Base-by-base conservation (phyloP, 2,797 vertebrate species). In the Tinamus major region DNA sequence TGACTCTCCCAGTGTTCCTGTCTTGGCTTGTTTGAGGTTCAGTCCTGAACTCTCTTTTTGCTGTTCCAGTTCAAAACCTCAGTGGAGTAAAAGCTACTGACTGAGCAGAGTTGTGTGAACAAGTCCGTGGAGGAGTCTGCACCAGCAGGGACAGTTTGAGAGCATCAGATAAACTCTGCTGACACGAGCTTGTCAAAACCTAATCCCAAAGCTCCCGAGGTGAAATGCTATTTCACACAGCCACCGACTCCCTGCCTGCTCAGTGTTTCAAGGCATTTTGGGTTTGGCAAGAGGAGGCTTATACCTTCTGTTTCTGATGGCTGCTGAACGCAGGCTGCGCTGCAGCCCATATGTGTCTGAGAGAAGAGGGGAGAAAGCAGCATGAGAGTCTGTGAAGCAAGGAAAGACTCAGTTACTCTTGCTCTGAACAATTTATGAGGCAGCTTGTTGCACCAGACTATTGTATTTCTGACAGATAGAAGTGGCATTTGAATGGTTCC, bases 211-310 rank as follows among this genome's bases (percentile, higher is more conserved):
- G 41, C 77, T 62, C 19, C 41, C 46, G 55, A 90, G 67, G 26
- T 49, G 44, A 92, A 91, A 83, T 85, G 58, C 27, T 67, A 1
- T 58, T 94, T 92, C 68, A 33, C 44, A 55, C 67, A 79, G 85
- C 35, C 37, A 59, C 29, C 59, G 23, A 27, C 46, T 76, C 62
- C 31, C 63, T 78, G 56, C 12, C 31, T 35, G 21, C 77, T 87
- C 61, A 64, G 51, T 6, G 16, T 69, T 88, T 85, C 39, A 15
- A 5, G 1, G 49, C 23, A 35, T 39, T 51, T 83, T 63, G 23
- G 10, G 9, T 89, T 93, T 81, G 71, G 35, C 70, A 77, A 23
- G 13, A 33, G 29, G 21, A 92, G 31, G 39, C 37, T 87, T 65
- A 35, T 49, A 55, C 27, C 29, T 56, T 74, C 48, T 23, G 26